Percentiles rank a stretch among this genome's conserved stretches.
Conservation (phyloP, 2,888 invertebrate species). For the Sesia apiformis region DNA sequence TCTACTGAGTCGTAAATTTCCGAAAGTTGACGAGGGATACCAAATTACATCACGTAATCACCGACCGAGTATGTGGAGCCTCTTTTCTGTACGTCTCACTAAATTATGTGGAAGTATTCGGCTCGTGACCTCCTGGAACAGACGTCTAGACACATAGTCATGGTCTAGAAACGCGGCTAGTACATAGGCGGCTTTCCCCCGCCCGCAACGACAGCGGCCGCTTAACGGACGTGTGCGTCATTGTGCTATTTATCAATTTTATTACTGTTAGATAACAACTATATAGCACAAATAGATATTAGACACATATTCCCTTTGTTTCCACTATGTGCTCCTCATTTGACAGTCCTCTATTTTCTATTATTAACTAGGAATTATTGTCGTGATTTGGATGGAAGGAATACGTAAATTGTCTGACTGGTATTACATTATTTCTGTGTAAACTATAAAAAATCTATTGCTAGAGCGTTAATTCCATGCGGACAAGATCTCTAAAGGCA, state of each 20-base stretch:
- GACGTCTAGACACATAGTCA: constrained; percentile 66
- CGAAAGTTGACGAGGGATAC: constrained; percentile 11
- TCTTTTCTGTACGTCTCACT: constrained; percentile 37
- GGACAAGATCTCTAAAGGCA: too few relatives aligned
- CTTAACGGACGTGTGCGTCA: constrained; percentile 16
- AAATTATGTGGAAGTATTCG: constrained; percentile 54
- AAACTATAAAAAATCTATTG: too few relatives aligned
- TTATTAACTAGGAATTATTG: too few relatives aligned
- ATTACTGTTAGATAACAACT: not conserved
- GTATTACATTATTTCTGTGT: too few relatives aligned
- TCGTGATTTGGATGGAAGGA: too few relatives aligned
- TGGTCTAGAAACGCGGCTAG: constrained; percentile 55
- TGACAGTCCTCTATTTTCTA: too few relatives aligned
- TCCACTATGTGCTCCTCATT: too few relatives aligned
- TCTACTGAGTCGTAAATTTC: not conserved
- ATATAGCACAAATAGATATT: not conserved
- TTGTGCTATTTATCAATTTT: not conserved
- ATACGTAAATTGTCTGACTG: too few relatives aligned
- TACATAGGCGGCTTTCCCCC: constrained; percentile 51
- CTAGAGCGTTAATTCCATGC: too few relatives aligned
- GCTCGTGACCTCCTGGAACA: constrained; percentile 62
- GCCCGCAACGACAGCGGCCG: constrained; percentile 27
- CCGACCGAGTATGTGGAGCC: constrained; percentile 29
- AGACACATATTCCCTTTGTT: too few relatives aligned
- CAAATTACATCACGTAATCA: constrained; percentile 47